Base-by-base conservation (phyloP, 1,140 invertebrate genomes). In the Streblospio benedicti region DNA sequence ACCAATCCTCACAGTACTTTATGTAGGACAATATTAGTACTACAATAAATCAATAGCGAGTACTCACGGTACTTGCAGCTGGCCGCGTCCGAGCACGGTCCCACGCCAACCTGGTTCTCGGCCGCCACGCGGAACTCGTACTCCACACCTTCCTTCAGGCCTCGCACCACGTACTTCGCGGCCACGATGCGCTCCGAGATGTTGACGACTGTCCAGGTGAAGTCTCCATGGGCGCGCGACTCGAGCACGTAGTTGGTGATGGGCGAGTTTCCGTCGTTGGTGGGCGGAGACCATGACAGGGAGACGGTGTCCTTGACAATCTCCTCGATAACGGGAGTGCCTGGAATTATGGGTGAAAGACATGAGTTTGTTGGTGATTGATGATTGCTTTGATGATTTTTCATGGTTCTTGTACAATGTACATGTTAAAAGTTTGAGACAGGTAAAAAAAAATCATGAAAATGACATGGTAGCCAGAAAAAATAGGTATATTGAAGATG, bases 291-390 rank as follows among this genome's bases (percentile, higher is more conserved):
- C 93, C 93, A 97, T 73, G 86, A 85, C 20, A 97, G 78, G 0
- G 90, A 95, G 4, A 96, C 94, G 56, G 90, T 92, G 68, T 93
- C 90, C 67, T 88, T 93, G 0, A 91, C 93, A 43, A 98, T 86
- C 59, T 93, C 86, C 69, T 95, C 91, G 0, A 94, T 84, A 68
- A 92, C 89, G 6, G 95, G 91, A 4, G 32, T 23, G 14, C 44
- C 38, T n/a, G n/a, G n/a, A n/a, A n/a, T n/a, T n/a, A n/a, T n/a
- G n/a, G n/a, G n/a, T n/a, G n/a, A n/a, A n/a, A n/a, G n/a, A n/a
- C n/a, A n/a, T n/a, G n/a, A n/a, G n/a, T n/a, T n/a, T n/a, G n/a
- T n/a, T n/a, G n/a, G n/a, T n/a, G n/a, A n/a, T n/a, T n/a, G n/a
- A n/a, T n/a, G n/a, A n/a, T n/a, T n/a, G n/a, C n/a, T n/a, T n/a